These are phyloP conservation scores for Morone chrysops DNA, from an alignment of 2,113 vertebrate genomes.

Conservation along the genomic window DNA sequence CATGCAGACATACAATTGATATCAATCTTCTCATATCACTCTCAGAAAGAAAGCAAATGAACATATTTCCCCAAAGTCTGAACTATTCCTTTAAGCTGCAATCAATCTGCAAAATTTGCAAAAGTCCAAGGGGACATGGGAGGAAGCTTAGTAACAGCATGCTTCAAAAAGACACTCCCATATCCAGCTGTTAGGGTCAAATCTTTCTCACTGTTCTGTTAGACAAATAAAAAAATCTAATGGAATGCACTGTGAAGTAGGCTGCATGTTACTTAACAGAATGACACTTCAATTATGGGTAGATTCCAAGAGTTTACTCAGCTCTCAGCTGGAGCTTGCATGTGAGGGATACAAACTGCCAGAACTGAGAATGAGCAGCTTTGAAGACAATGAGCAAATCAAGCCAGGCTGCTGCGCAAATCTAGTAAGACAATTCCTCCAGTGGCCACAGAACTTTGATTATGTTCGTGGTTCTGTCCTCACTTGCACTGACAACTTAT, in stretches of 20 bases:
- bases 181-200: slow-evolving; percentile 6
- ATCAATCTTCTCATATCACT: no score
- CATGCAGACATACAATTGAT: no score
- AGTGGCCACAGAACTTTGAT: slow-evolving; percentile 16
- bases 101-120: not conserved
- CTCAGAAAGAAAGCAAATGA: no score
- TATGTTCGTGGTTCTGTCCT: slow-evolving; percentile 7
- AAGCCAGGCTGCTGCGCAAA: not conserved
- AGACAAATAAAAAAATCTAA: slow-evolving; percentile 10
- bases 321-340: slow-evolving; percentile 42
- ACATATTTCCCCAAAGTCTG: no score
- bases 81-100: not conserved
- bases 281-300: slow-evolving; percentile 36
- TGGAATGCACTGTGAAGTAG: not conserved
- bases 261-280: slow-evolving; percentile 1
- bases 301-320: slow-evolving; percentile 13
- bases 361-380: slow-evolving; percentile 17
- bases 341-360: slow-evolving; percentile 32
- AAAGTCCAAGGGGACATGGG: not conserved
- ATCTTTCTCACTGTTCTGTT: not conserved
- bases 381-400: slow-evolving; percentile 28
- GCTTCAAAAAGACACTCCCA: not conserved
- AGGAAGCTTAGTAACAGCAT: not conserved
- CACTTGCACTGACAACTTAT: not conserved
- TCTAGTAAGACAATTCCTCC: slow-evolving; percentile 24